Base-by-base conservation (phyloP, 2,113 vertebrate genomes). In the Telmatochromis sp. region DNA sequence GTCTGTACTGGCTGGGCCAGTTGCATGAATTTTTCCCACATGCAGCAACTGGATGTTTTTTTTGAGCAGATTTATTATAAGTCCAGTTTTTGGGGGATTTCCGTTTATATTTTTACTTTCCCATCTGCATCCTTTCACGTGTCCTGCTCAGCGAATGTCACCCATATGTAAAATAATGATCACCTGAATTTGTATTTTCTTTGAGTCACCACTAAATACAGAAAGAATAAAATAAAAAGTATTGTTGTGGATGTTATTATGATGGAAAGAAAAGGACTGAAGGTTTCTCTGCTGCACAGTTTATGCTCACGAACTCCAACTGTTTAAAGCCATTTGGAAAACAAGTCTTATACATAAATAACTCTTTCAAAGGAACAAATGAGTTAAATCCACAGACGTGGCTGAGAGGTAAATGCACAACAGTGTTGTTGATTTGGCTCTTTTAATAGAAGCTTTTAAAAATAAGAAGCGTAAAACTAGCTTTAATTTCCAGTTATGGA, bases 191-290 rank as follows among this genome's bases (percentile, higher is more conserved):
- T 68, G 35, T 23, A 40, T 40, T 23, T 68, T 68, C 19, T 40
- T 14, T 40, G 63, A 23, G 11, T 68, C 35, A 21, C n/a, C 0
- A 4, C 0, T 40, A 9, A 68, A 40, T 40, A 3, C 63, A 68
- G 63, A 68, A 68, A 23, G 63, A 68, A 68, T 21, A 23, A 40
- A 40, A 6, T 40, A 68, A 68, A 35, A 68, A 21, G 11, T 23
- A 0, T 23, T 6, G 35, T 6, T 21, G 33, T 68, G 35, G 31
- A 35, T 35, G 6, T 35, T 35, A 63, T 35, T 40, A 40, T 68
- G 35, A 68, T 68, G 19, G 35, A 23, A 40, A 23, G 33, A 68
- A 40, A 73, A 73, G 13, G 21, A 73, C n/a, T 3, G 17, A 49
- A 49, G 42, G 17, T 49, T 75, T 49, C 26, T 49, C 21, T 47